A percentile compares a stretch with the other conserved stretches of the same genome.
phyloP scores from a whole-genome alignment of 2,888 invertebrate species.

The Yponomeuta cagnagella region DNA sequence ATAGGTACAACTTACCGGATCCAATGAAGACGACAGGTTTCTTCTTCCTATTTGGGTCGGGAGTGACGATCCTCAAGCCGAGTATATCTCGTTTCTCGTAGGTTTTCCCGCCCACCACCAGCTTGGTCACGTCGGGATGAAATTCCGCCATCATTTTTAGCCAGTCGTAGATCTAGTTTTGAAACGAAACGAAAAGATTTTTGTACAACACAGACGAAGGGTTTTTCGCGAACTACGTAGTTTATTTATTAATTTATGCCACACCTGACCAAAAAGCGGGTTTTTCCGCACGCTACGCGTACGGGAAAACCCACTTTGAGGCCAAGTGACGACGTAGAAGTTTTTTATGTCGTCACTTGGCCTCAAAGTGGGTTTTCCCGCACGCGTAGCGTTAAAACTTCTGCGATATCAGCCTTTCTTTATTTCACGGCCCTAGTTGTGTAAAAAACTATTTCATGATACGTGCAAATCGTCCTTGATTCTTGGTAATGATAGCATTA shows the following conservation, averaged over 20 bases:
- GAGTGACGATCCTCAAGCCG: conserved; percentile 71
- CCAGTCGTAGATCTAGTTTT: conserved; percentile 69
- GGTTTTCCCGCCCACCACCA: conserved; percentile 71
- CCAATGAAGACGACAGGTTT: conserved; percentile 78
- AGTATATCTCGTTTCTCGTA: conserved; percentile 64
- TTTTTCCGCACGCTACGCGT: too few relatives aligned
- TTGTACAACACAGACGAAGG: not conserved
- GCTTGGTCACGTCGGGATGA: conserved; percentile 61
- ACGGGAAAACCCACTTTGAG: too few relatives aligned
- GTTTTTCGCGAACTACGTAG: too few relatives aligned
- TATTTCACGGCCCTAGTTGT: too few relatives aligned
- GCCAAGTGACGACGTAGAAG: too few relatives aligned
- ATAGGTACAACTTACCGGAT: conserved; percentile 49
- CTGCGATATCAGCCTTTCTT: too few relatives aligned
- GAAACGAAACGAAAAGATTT: not conserved
- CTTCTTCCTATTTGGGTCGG: conserved; percentile 35
- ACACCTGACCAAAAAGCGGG: too few relatives aligned
- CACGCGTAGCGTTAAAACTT: too few relatives aligned
- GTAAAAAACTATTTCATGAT: not conserved
- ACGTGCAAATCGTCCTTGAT: not conserved
- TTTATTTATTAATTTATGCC: not conserved
- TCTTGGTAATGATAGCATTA: not conserved
- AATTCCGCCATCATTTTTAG: conserved; percentile 56
- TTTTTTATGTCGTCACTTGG: too few relatives aligned
- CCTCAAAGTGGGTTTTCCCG: too few relatives aligned